phyloP scores from a whole-genome alignment of 1,140 invertebrate species.

The Acromyrmex heyeri region DNA sequence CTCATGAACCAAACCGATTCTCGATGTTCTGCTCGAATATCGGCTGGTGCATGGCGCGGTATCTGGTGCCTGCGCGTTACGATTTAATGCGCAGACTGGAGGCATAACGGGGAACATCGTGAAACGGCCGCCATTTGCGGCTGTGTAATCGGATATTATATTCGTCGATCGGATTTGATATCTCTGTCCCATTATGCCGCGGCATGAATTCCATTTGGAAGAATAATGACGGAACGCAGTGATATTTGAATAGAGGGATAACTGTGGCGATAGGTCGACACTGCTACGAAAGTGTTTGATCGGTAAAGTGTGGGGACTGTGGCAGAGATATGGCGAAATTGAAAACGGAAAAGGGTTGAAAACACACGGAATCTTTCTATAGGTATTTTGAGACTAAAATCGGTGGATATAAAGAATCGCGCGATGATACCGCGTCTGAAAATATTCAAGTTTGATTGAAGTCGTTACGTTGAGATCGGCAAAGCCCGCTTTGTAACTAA shows the following conservation, averaged over 20 bases:
- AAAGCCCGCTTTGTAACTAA: constrained; percentile 22
- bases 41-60: neutral
- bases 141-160: constrained; percentile 78
- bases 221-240: constrained; percentile 67
- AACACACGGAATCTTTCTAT: neutral
- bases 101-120: neutral
- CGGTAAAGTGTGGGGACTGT: neutral
- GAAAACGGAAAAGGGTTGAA: constrained; percentile 22
- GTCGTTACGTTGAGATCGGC: neutral
- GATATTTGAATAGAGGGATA: constrained; percentile 72
- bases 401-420: constrained; percentile 35
- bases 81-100: constrained; percentile 28
- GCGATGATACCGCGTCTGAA: neutral
- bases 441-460: constrained; percentile 3
- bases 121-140: constrained; percentile 37
- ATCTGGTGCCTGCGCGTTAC: neutral
- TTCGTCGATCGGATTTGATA: constrained; percentile 76
- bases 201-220: constrained; percentile 77
- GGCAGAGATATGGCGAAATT: constrained; percentile 24
- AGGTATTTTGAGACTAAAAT: constrained; percentile 35
- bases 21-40: constrained; percentile 51
- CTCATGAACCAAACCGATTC: constrained; percentile 16
- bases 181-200: constrained; percentile 75
- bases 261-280: constrained; percentile 41
- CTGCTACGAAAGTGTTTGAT: neutral